Evolutionary conservation across 2,797 vertebrate genomes (phyloP).

Genomic region (Tapera naevia): DNA sequence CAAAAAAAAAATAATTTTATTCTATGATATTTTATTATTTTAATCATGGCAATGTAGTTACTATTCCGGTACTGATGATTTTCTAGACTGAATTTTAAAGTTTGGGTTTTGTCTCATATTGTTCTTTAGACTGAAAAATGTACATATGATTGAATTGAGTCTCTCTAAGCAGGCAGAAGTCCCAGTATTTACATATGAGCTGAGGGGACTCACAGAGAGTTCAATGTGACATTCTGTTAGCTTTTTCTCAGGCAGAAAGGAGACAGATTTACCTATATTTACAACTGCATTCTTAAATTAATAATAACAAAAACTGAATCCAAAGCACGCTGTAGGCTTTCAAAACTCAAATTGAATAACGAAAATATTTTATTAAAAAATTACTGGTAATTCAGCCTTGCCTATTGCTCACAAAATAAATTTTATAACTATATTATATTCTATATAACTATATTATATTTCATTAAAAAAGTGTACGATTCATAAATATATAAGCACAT

Average conservation of each 20-base stretch:
- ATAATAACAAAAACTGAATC: not conserved
- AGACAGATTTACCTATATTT: not conserved
- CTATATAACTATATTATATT: not conserved
- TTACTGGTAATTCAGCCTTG: not conserved
- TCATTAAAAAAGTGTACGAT: not conserved
- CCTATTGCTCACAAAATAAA: not conserved
- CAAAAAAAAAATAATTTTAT: not conserved
- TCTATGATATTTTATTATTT: not conserved
- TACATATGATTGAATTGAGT: not conserved
- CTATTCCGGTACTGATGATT: not conserved
- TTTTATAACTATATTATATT: not conserved
- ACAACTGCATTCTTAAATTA: not conserved
- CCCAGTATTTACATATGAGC: not conserved
- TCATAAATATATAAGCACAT: not conserved
- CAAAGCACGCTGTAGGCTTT: not conserved
- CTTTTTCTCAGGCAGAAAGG: not conserved
- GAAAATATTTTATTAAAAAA: not conserved
- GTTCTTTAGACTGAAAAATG: not conserved
- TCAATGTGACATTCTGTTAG: not conserved
- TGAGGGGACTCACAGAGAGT: not conserved
- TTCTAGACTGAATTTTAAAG: not conserved
- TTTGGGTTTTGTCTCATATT: not conserved
- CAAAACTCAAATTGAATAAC: not conserved
- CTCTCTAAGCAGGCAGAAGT: not conserved
- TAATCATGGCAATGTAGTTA: not conserved